A percentile compares a stretch with the other conserved stretches of the same genome.
Conservation (phyloP, 2,797 vertebrate species). For the Monodelphis domestica region DNA sequence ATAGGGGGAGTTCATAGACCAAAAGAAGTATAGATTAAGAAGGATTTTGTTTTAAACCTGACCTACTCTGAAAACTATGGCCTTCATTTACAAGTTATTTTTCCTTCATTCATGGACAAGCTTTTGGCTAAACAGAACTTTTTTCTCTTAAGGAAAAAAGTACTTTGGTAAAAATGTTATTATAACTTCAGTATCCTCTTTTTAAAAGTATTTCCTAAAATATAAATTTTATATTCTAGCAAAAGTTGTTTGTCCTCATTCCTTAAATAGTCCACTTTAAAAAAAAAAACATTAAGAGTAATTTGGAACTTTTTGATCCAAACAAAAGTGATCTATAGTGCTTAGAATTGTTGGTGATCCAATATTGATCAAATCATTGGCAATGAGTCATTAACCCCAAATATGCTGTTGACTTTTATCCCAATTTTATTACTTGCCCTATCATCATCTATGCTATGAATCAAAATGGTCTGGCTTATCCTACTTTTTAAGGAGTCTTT, state of each 20-base stretch:
- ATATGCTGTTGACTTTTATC: neutral
- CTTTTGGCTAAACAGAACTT: neutral
- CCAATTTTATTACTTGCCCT: neutral
- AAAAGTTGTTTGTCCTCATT: neutral
- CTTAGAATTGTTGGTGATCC: neutral
- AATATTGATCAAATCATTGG: neutral
- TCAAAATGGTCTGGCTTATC: neutral
- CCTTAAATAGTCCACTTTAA: neutral
- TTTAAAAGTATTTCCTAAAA: neutral
- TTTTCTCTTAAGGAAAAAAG: neutral
- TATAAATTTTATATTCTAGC: neutral
- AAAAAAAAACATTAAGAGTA: neutral
- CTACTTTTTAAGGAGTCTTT: slow-evolving; percentile 20
- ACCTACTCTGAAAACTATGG: neutral
- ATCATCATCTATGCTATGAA: slow-evolving; percentile 15
- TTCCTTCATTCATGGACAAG: neutral
- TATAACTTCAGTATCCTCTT: neutral
- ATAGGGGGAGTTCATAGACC: neutral
- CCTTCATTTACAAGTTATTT: neutral
- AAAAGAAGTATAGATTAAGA: neutral
- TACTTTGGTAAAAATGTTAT: neutral
- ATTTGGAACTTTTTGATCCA: neutral
- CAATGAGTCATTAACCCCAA: neutral
- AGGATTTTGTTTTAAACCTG: neutral
- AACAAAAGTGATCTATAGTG: neutral